These are phyloP conservation scores for Andricus curvator DNA, from an alignment of 2,888 invertebrate genomes.

Conservation along the genomic window DNA sequence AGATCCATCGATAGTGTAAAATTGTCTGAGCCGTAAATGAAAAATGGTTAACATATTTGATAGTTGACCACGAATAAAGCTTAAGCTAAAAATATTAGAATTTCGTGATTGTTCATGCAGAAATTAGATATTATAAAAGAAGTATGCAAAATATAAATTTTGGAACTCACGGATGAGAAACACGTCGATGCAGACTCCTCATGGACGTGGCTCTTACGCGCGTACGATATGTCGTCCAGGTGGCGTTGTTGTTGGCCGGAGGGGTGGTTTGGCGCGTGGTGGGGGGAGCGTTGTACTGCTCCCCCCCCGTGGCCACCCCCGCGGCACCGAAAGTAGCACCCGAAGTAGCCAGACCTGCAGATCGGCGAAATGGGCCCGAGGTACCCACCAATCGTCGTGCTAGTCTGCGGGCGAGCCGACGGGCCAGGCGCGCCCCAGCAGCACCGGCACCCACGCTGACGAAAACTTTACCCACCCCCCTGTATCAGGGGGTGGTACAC, in stretches of 20 bases:
- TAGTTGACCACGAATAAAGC: not conserved
- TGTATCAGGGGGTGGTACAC: slow-evolving; percentile 81
- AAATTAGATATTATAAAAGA: not conserved
- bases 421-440: slow-evolving; percentile 84
- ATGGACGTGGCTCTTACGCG: slow-evolving; percentile 74
- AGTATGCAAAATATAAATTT: slow-evolving; percentile 17
- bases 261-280: slow-evolving; percentile 65
- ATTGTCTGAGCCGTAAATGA: not conserved
- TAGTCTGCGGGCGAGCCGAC: slow-evolving; percentile 76
- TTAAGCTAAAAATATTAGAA: not conserved
- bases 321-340: slow-evolving; percentile 60
- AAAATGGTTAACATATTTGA: not conserved
- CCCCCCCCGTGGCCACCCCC: slow-evolving; percentile 66
- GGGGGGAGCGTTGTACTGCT: slow-evolving; percentile 61
- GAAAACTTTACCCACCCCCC: slow-evolving; percentile 79
- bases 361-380: slow-evolving; percentile 78
- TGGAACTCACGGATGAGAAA: slow-evolving; percentile 75
- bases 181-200: slow-evolving; percentile 75
- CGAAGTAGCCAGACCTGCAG: slow-evolving; percentile 69
- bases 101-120: slow-evolving; percentile 7
- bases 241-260: slow-evolving; percentile 56
- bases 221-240: slow-evolving; percentile 63
- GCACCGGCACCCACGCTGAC: slow-evolving; percentile 83
- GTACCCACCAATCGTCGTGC: slow-evolving; percentile 79
- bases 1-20: too few species aligned